Conservation (phyloP, 2,888 invertebrate species). For the Diarsia mendica region DNA sequence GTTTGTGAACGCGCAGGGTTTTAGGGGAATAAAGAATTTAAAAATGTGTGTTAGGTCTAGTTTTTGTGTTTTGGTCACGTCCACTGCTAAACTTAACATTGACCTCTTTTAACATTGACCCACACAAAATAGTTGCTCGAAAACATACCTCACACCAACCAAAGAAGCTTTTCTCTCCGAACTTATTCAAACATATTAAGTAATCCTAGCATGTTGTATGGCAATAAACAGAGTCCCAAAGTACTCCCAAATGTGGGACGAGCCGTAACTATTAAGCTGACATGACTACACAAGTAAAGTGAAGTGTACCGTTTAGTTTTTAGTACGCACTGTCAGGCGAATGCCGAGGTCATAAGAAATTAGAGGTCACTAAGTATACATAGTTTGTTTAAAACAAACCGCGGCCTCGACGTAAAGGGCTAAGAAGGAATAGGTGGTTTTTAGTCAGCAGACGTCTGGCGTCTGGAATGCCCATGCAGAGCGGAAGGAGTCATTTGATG, state of each 20-base stretch:
- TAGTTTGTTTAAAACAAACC: neutral
- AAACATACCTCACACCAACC: neutral
- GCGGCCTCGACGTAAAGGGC: no score
- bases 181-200: constrained; percentile 29
- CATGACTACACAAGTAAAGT: constrained; percentile 19
- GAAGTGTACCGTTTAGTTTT: constrained; percentile 43
- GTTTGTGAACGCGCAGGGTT: no score
- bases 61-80: no score
- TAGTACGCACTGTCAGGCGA: constrained; percentile 22
- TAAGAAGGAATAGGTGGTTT: no score
- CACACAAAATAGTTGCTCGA: neutral
- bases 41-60: no score
- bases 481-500: no score
- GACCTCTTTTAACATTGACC: neutral
- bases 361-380: neutral
- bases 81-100: neutral
- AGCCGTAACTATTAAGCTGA: constrained; percentile 25
- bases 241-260: constrained; percentile 30
- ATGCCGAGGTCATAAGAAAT: neutral
- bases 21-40: no score
- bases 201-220: constrained; percentile 26
- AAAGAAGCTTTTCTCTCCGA: neutral
- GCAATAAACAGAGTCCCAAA: constrained; percentile 18
- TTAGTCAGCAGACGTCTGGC: no score
- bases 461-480: no score